Conservation (phyloP, 1,140 invertebrate genomes). For the Zeugodacus cucurbitae region DNA sequence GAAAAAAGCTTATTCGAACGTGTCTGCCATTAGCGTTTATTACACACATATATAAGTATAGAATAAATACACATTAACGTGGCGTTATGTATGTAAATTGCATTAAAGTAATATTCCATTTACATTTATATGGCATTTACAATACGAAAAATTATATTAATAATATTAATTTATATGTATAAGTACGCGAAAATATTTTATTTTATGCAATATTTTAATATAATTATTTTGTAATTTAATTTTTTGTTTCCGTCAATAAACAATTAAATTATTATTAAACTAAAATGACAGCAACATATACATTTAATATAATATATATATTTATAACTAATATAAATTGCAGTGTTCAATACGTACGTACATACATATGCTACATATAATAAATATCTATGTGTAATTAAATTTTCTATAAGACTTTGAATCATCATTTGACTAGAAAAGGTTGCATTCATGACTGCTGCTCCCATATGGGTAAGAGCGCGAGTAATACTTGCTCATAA, state of each 20-base stretch:
- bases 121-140: not conserved
- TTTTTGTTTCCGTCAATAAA: not conserved
- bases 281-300: not conserved
- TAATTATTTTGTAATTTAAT: no score
- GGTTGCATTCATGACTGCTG: not conserved
- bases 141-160: not conserved
- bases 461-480: not conserved
- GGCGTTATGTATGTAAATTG: not conserved
- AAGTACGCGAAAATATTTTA: not conserved
- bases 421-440: constrained; percentile 36
- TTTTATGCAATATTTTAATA: not conserved
- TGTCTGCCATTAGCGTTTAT: not conserved
- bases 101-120: not conserved
- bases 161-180: no score
- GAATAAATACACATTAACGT: not conserved
- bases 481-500: not conserved
- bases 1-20: not conserved
- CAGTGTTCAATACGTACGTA: not conserved
- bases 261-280: constrained; percentile 12
- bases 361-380: not conserved
- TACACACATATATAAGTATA: not conserved
- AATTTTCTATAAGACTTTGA: constrained; percentile 9
- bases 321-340: not conserved
- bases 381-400: constrained; percentile 29
- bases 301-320: no score